phyloP scores from a whole-genome alignment of 2,888 invertebrate species.

The Beris morrisii region DNA sequence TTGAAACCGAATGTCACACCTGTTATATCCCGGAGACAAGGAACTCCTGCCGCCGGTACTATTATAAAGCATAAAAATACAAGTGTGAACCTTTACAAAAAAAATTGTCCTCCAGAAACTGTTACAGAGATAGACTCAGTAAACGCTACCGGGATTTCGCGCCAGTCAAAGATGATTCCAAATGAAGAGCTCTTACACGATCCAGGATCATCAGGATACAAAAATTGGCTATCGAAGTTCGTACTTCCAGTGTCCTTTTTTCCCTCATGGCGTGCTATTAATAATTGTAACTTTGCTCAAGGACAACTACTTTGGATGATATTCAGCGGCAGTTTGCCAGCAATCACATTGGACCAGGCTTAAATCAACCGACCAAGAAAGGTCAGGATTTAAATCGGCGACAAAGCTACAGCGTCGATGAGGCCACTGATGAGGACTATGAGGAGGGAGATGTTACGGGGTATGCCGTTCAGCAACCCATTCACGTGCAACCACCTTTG shows the following conservation, averaged over 20 bases:
- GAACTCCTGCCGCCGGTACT: conserved; percentile 29
- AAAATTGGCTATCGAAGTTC: conserved; percentile 75
- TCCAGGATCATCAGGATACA: conserved; percentile 71
- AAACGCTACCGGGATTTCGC: neutral
- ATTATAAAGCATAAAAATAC: neutral
- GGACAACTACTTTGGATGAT: conserved; percentile 71
- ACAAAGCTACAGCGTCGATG: conserved; percentile 43
- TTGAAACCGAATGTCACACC: conserved; percentile 53
- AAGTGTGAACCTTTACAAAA: neutral
- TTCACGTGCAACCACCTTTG: conserved; percentile 12
- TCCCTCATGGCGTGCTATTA: neutral
- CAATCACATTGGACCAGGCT: conserved; percentile 29
- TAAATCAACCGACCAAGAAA: conserved; percentile 39
- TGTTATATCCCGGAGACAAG: conserved; percentile 37
- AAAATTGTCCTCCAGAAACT: neutral
- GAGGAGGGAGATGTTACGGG: conserved; percentile 65
- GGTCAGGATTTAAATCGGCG: conserved; percentile 45
- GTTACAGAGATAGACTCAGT: conserved; percentile 12
- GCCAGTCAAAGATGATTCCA: conserved; percentile 43
- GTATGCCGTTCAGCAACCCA: conserved; percentile 46
- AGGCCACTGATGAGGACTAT: conserved; percentile 59
- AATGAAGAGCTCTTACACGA: conserved; percentile 64
- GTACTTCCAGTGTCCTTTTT: neutral
- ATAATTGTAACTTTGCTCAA: conserved; percentile 47
- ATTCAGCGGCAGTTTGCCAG: conserved; percentile 66